These are phyloP conservation scores for Copidosoma floridanum DNA, from an alignment of 1,140 invertebrate species.

Conservation along the genomic window DNA sequence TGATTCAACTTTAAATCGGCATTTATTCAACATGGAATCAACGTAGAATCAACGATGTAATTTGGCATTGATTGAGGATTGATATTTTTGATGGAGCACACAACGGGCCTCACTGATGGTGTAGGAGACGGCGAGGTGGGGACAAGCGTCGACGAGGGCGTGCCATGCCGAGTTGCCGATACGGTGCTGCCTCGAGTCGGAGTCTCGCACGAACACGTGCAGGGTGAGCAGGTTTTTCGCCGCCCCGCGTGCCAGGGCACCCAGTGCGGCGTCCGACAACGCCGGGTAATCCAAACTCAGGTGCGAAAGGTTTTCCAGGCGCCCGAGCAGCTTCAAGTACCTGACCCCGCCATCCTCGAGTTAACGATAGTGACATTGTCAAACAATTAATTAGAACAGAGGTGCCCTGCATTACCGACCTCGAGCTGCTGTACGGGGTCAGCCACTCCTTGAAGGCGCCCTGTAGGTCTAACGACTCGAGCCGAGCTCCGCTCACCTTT, in stretches of 20 bases:
- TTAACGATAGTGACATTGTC: neutral
- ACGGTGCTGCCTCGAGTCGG: slow-evolving; percentile 49
- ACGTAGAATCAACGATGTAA: too few relatives aligned
- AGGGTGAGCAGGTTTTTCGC: slow-evolving; percentile 39
- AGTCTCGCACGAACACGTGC: slow-evolving; percentile 47
- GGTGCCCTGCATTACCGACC: too few relatives aligned
- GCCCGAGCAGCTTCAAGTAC: slow-evolving; percentile 44
- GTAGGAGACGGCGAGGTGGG: slow-evolving; percentile 47
- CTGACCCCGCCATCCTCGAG: slow-evolving; percentile 32
- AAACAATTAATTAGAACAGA: neutral
- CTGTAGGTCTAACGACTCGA: slow-evolving; percentile 45
- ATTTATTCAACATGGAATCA: too few relatives aligned
- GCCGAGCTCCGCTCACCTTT: slow-evolving; percentile 34
- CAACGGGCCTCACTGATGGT: too few relatives aligned
- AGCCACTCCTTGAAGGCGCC: slow-evolving; percentile 53
- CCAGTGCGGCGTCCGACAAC: slow-evolving; percentile 47
- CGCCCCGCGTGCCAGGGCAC: slow-evolving; percentile 41
- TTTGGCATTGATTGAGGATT: too few relatives aligned
- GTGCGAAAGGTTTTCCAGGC: slow-evolving; percentile 39
- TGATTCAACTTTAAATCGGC: too few relatives aligned
- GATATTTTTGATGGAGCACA: too few relatives aligned
- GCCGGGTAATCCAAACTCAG: slow-evolving; percentile 53
- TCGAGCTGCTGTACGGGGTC: slow-evolving; percentile 46
- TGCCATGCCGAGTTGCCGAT: slow-evolving; percentile 47
- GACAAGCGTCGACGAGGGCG: slow-evolving; percentile 45